Conservation (phyloP, 2,797 vertebrate genomes). For the Fringilla coelebs region DNA sequence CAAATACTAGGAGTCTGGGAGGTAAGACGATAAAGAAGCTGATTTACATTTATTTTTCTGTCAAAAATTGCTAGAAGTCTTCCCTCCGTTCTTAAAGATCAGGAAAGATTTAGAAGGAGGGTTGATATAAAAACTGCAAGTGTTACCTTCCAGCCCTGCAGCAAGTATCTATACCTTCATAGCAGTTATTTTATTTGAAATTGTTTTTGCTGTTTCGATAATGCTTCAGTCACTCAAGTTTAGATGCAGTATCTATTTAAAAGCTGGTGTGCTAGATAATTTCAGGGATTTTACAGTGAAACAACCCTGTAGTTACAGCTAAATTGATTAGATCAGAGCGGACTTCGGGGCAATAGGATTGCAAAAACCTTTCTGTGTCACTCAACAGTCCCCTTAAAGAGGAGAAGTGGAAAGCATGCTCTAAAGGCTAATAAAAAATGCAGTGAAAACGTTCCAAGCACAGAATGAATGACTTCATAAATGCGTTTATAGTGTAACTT, state of each 20-base stretch:
- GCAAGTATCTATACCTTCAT: not conserved
- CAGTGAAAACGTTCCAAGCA: not conserved
- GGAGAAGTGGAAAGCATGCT: not conserved
- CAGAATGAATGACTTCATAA: slow-evolving; percentile 7
- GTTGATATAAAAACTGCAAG: not conserved
- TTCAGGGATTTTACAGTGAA: not conserved
- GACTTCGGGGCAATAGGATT: not conserved
- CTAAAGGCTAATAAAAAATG: not conserved
- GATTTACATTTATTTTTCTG: not conserved
- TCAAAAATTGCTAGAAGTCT: not conserved
- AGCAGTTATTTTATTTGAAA: not conserved
- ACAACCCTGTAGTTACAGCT: not conserved
- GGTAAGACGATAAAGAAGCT: not conserved
- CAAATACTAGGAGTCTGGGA: not conserved
- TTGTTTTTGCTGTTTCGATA: not conserved
- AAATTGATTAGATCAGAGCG: not conserved
- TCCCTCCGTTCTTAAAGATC: not conserved
- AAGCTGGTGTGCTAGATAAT: not conserved
- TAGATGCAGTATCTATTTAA: not conserved
- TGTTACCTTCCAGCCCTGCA: not conserved
- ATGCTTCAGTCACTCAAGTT: not conserved
- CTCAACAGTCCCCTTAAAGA: not conserved
- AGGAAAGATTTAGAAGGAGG: not conserved
- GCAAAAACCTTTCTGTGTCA: not conserved
- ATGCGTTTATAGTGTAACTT: not conserved